A percentile compares a stretch with the other conserved stretches of the same genome.
Conservation (phyloP, 2,888 invertebrate genomes). For the Pristionchus arcanus region DNA sequence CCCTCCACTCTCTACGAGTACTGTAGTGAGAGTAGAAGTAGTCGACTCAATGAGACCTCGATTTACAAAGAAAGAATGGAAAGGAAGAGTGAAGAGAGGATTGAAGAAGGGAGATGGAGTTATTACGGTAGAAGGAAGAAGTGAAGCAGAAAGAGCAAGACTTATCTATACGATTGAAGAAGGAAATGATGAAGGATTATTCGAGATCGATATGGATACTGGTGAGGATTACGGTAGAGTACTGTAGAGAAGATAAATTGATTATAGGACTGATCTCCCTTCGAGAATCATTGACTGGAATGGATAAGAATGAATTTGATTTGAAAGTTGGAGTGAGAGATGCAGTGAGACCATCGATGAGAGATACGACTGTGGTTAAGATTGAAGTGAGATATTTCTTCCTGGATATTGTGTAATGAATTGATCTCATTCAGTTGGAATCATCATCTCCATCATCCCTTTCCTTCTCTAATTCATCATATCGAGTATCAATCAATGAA, state of each 20-base stretch:
- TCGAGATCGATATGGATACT: constrained; percentile 78
- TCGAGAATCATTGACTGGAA: constrained; percentile 81
- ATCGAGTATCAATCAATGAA: constrained; percentile 63
- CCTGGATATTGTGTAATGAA: background rate
- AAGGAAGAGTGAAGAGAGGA: constrained; percentile 70
- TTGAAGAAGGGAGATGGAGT: constrained; percentile 60
- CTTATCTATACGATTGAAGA: constrained; percentile 93
- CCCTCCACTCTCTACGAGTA: constrained; percentile 33
- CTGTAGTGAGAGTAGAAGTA: constrained; percentile 27
- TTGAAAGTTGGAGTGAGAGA: constrained; percentile 92
- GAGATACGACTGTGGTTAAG: constrained; percentile 71
- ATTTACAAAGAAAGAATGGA: constrained; percentile 91
- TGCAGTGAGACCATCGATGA: constrained; percentile 83
- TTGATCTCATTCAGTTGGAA: constrained; percentile 17
- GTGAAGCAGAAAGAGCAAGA: constrained; percentile 85
- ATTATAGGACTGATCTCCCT: constrained; percentile 44
- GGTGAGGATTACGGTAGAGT: constrained; percentile 82
- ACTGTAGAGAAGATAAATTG: constrained; percentile 20
- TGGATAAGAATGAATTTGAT: constrained; percentile 90
- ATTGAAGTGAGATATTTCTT: constrained; percentile 51
- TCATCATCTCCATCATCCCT: background rate
- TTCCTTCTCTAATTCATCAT: constrained; percentile 70
- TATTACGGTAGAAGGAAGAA: constrained; percentile 61
- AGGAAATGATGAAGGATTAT: constrained; percentile 85
- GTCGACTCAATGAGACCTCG: constrained; percentile 94